Evolutionary conservation across 1,140 invertebrate species (phyloP).

Genomic region (Papilio xuthus): DNA sequence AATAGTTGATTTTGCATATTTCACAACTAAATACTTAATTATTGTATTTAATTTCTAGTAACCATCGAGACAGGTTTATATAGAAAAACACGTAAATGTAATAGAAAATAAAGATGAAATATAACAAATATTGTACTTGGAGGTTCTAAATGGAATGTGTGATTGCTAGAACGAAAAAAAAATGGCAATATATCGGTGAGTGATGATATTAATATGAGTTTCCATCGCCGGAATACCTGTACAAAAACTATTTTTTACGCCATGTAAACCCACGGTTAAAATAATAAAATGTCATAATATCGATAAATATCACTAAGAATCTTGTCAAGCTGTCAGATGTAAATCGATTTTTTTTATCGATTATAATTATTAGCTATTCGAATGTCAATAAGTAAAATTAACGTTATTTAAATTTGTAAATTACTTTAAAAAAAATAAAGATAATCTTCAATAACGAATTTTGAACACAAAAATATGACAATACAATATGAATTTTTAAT

Average conservation of each 20-base stretch:
- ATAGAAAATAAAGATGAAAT: not conserved
- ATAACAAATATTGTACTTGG: constrained; percentile 1
- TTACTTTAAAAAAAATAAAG: not conserved
- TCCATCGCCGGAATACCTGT: not conserved
- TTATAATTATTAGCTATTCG: not conserved
- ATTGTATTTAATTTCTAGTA: not conserved
- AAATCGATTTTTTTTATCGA: not conserved
- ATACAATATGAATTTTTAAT: not conserved
- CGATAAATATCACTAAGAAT: not conserved
- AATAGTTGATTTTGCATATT: not conserved
- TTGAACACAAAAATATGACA: not conserved
- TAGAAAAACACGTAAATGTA: not conserved
- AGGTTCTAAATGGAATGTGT: not conserved
- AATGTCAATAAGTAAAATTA: not conserved
- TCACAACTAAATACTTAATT: not conserved
- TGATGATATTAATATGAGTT: not conserved
- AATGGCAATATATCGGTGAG: constrained; percentile 24
- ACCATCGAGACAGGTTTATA: not conserved
- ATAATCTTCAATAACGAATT: not conserved
- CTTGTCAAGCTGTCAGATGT: not conserved
- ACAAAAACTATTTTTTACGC: not conserved
- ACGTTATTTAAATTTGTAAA: not conserved
- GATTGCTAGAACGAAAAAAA: not conserved
- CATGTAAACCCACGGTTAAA: not conserved
- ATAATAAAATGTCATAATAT: not conserved